Evolutionary conservation across 1,140 invertebrate genomes (phyloP), one percentile per base, ranked within the genome.

Genomic region (Brachionus rubens): DNA sequence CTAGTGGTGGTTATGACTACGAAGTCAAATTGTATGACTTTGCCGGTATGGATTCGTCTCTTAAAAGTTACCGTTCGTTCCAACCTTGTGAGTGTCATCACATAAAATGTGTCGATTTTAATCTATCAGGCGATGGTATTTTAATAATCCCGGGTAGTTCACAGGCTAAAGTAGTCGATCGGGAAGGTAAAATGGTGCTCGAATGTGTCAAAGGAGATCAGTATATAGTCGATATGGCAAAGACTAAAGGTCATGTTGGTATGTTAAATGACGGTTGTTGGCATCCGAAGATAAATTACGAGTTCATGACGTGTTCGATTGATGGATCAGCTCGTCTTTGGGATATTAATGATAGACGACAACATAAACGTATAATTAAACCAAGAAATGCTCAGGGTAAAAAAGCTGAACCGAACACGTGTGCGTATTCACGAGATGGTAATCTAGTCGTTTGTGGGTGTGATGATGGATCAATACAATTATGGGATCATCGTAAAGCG

Each of bases 21-120:
- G 93, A 97, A 79, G 90, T 99, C 0, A 91, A 90, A 76, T 92
- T 98, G 78, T 99, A 93, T 93, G 96, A 99, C 85, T 99, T 98
- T 87, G 91, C 92, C 75, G 95, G 95, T 7, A 98, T 99, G 94
- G 94, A 98, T 83, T 88, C 91, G 0, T 89, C 90, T 0, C 87
- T 96, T 85, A 88, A 91, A 65, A 92, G 92, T 78, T 98, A 98
- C 81, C 88, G 96, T n/a, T 91, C 90, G 0, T 84, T 97, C 6
- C 89, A 91, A 78, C 96, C 96, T 0, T 96, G 92, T 84, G 95
- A 97, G 83, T 93, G 87, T 81, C 93, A 99, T 85, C 92, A 93
- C 0, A 95, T 99, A 40, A 91, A 91, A 80, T 88, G 89, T 68
- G 80, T 99, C 0, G 90, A 95, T 77, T 99, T 96, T 83, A 96